Conservation (phyloP, 1,140 invertebrate species). For the Neomicropteryx cornuta region DNA sequence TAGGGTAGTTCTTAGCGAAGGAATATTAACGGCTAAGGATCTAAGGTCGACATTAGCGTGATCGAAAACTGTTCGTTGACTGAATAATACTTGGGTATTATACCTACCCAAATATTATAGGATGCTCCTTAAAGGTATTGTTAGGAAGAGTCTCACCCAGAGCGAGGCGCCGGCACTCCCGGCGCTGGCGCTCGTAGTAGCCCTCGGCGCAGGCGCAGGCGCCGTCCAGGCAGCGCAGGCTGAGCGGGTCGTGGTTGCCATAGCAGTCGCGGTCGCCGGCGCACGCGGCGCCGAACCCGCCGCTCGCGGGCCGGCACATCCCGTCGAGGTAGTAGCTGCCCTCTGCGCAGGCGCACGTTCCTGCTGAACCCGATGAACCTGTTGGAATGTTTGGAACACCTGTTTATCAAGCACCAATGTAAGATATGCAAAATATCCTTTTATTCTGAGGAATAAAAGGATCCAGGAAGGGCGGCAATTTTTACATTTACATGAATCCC, state of each 20-base stretch:
- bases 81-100: conserved; percentile 4
- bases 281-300: conserved; percentile 19
- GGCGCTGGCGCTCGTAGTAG: conserved; percentile 25
- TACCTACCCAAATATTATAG: conserved; percentile 2
- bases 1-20: no score
- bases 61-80: background rate
- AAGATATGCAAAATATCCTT: no score
- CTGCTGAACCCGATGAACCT: conserved; percentile 12
- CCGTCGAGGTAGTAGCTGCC: conserved; percentile 25
- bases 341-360: conserved; percentile 19
- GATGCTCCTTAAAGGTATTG: conserved; percentile 9
- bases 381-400: no score
- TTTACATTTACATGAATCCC: no score
- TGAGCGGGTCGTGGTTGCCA: conserved; percentile 17
- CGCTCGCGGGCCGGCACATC: conserved; percentile 24
- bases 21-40: no score
- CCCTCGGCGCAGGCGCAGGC: conserved; percentile 23
- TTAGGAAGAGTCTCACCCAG: conserved; percentile 11
- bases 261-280: conserved; percentile 23
- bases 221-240: conserved; percentile 17
- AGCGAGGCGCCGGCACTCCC: conserved; percentile 24
- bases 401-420: no score
- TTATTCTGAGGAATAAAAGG: no score
- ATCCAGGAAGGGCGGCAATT: no score
- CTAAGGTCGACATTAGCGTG: background rate